Conservation (phyloP, 2,797 vertebrate species). For the Capromys pilorides region DNA sequence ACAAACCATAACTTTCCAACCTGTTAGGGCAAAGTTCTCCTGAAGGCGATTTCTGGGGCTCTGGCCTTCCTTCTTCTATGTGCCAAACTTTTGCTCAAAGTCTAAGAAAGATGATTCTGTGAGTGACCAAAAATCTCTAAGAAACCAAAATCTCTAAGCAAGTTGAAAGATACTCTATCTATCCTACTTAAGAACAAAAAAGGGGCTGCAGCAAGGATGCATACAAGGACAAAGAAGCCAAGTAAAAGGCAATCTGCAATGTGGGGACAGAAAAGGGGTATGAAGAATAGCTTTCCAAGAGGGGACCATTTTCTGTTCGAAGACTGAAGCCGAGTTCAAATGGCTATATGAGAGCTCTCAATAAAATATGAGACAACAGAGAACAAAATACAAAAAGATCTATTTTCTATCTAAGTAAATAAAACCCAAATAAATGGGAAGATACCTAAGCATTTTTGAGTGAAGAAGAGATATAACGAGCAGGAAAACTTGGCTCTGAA, state of each 20-base stretch:
- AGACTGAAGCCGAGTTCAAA: not conserved
- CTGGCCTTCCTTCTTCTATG: not conserved
- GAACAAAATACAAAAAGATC: not conserved
- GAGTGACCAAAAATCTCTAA: not conserved
- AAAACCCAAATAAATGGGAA: constrained; percentile 12
- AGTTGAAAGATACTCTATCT: not conserved
- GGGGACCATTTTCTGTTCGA: not conserved
- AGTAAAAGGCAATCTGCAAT: not conserved
- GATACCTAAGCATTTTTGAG: not conserved
- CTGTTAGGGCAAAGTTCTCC: not conserved
- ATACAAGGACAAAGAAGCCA: not conserved
- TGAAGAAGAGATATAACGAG: not conserved
- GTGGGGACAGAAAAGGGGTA: not conserved
- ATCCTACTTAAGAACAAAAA: not conserved
- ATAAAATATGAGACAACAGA: not conserved
- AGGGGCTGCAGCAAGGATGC: not conserved
- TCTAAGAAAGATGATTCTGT: not conserved
- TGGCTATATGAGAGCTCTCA: not conserved
- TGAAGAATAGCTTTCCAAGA: not conserved
- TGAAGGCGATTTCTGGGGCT: not conserved
- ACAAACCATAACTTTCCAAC: not conserved
- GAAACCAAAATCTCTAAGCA: not conserved
- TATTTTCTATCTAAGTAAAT: constrained; percentile 51
- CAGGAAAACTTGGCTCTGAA: not conserved
- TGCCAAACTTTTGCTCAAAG: not conserved